These are phyloP conservation scores for Larimichthys crocea DNA, from an alignment of 2,113 vertebrate species.

Conservation along the genomic window DNA sequence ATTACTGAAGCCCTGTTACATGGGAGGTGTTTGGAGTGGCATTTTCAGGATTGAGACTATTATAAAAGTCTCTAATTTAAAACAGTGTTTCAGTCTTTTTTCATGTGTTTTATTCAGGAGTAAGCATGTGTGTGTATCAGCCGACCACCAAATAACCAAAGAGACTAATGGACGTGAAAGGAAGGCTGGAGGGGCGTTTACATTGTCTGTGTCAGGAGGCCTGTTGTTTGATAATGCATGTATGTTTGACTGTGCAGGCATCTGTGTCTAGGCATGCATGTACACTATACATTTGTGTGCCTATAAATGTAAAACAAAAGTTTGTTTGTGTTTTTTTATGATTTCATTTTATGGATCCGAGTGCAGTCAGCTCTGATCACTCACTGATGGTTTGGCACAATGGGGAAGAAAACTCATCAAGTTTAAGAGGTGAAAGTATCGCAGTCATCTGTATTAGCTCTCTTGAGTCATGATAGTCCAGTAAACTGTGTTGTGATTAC, in stretches of 20 bases:
- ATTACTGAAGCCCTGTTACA: background rate
- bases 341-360: background rate
- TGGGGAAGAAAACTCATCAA: too few relatives aligned
- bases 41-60: background rate
- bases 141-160: background rate
- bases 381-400: too few relatives aligned
- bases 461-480: background rate
- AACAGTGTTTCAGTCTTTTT: slow-evolving; percentile 4
- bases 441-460: too few relatives aligned
- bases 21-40: background rate
- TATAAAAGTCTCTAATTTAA: background rate
- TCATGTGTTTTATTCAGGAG: background rate
- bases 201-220: too few relatives aligned
- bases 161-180: background rate
- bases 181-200: too few relatives aligned
- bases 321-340: background rate
- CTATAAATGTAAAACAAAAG: background rate
- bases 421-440: too few relatives aligned
- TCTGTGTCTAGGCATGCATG: background rate
- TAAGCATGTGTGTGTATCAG: background rate
- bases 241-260: background rate
- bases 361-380: background rate
- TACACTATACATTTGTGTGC: background rate
- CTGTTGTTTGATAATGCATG: too few relatives aligned
- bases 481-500: background rate